Percentiles rank a stretch among this genome's conserved stretches.
These are phyloP conservation scores for Achatina immaculata DNA, from an alignment of 1,140 invertebrate species.

Conservation along the genomic window DNA sequence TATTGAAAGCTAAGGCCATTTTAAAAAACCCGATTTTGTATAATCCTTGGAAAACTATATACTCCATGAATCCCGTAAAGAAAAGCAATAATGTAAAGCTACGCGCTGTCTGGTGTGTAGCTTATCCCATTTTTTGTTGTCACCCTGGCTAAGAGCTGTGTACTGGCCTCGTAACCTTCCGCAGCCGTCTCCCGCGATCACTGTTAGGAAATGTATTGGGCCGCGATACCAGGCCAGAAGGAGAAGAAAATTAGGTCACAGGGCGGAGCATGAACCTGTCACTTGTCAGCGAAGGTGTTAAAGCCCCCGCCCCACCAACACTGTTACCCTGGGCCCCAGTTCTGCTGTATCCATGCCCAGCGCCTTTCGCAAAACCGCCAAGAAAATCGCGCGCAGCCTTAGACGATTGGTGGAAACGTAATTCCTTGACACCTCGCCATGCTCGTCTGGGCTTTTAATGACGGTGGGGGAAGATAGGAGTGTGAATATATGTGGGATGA, in stretches of 20 bases:
- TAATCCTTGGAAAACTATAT: neutral
- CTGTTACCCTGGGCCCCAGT: neutral
- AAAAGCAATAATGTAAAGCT: neutral
- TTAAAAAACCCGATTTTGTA: slow-evolving; percentile 14
- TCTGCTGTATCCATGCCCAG: neutral
- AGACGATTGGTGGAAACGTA: slow-evolving; percentile 14
- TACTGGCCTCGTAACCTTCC: slow-evolving; percentile 40
- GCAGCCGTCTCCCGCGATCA: neutral
- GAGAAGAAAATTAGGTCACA: slow-evolving; percentile 46
- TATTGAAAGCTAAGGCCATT: slow-evolving; percentile 22
- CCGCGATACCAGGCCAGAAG: slow-evolving; percentile 26
- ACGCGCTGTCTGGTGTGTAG: neutral
- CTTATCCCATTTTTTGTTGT: slow-evolving; percentile 35
- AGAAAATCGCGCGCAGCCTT: neutral
- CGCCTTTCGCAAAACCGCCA: slow-evolving; percentile 11
- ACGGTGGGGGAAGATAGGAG: neutral
- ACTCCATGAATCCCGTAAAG: neutral
- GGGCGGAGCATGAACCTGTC: slow-evolving; percentile 42
- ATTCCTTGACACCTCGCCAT: slow-evolving; percentile 28
- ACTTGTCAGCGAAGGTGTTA: slow-evolving; percentile 43
- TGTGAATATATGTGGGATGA: too few species aligned
- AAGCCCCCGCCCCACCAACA: slow-evolving; percentile 34
- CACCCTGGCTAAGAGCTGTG: slow-evolving; percentile 32
- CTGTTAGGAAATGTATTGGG: neutral
- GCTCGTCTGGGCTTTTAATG: neutral